Evolutionary conservation across 2,888 invertebrate genomes (phyloP), one percentile per base, ranked within the genome.

Genomic region (Esperia sulphurella): DNA sequence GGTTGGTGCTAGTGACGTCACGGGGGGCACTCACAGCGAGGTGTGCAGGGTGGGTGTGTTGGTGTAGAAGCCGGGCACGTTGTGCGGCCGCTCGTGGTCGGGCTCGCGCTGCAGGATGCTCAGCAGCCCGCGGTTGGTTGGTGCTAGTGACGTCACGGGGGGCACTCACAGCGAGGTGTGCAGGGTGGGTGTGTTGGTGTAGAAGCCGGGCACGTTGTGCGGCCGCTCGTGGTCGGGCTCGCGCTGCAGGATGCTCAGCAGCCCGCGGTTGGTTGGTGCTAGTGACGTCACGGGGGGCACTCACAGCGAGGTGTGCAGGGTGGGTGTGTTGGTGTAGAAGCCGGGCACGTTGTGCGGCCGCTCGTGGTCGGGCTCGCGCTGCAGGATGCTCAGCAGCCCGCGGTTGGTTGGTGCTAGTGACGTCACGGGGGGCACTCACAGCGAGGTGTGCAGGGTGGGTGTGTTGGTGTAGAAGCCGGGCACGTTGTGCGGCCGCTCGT

Each of bases 191-290:
- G 58, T 71, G 77, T 14, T 14, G 56, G 79, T 70, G 62, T 89
- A 85, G 75, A 88, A 86, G 54, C 84, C 86, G 61, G 87, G 86
- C 68, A 86, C 83, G 71, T 87, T 81, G 68, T 83, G 86, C 28
- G 86, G 83, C 0, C 85, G 76, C 68, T 84, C 84, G 67, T 72
- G 79, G 14, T 83, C 84, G n/a, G 71, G 78, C 55, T 82, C 81
- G 49, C 83, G 78, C 60, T 70, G 71, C 54, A 75, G 61, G 39
- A 76, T 74, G 40, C 75, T 68, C 59, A 81, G 63, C 46, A 83
- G 68, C 3, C 74, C 82, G 55, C 86, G 83, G 57, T 69, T 76
- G 58, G n/a, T n/a, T n/a, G n/a, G n/a, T n/a, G n/a, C n/a, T n/a
- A n/a, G n/a, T n/a, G n/a, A n/a, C n/a, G 79, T 59, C 70, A 70